These are phyloP conservation scores for Hydropsyche betteni DNA, from an alignment of 2,888 invertebrate species.

Conservation along the genomic window DNA sequence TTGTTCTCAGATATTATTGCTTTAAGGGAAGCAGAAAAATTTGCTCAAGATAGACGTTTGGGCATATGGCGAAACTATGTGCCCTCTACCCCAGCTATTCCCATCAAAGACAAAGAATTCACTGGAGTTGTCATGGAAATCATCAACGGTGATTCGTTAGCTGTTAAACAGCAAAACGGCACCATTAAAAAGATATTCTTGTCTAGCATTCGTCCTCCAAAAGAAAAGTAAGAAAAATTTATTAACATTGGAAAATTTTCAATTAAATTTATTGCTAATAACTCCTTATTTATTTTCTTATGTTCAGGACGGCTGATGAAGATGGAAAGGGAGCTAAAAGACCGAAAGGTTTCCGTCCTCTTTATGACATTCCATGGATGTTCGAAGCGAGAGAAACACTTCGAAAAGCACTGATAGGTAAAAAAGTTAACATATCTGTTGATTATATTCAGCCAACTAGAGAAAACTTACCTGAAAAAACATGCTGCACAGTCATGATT, in stretches of 20 bases:
- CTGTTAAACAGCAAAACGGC: conserved; percentile 78
- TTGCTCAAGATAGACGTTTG: conserved; percentile 86
- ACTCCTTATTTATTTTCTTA: conserved; percentile 11
- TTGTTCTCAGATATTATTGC: conserved; percentile 75
- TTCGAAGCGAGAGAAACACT: conserved; percentile 98
- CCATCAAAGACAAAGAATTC: conserved; percentile 84
- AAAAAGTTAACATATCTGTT: conserved; percentile 89
- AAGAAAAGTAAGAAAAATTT: conserved; percentile 68
- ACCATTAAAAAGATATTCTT: conserved; percentile 91
- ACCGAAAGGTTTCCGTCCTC: conserved; percentile 82
- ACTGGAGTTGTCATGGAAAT: conserved; percentile 87
- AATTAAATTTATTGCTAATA: no score
- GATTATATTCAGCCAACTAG: conserved; percentile 97
- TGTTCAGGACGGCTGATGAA: conserved; percentile 63
- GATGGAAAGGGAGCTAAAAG: conserved; percentile 73
- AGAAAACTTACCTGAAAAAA: conserved; percentile 93
- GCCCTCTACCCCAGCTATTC: conserved; percentile 75
- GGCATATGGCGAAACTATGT: conserved; percentile 94
- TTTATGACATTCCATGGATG: conserved; percentile 99
- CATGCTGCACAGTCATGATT: conserved; percentile 90
- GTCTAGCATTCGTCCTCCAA: conserved; percentile 94
- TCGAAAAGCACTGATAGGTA: conserved; percentile 93
- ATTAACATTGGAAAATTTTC: no score
- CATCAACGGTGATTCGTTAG: conserved; percentile 92
- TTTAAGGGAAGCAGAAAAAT: conserved; percentile 83